A percentile compares a stretch with the other conserved stretches of the same genome.
phyloP scores from a whole-genome alignment of 2,888 invertebrate species.

The Anagyrus pseudococci region DNA sequence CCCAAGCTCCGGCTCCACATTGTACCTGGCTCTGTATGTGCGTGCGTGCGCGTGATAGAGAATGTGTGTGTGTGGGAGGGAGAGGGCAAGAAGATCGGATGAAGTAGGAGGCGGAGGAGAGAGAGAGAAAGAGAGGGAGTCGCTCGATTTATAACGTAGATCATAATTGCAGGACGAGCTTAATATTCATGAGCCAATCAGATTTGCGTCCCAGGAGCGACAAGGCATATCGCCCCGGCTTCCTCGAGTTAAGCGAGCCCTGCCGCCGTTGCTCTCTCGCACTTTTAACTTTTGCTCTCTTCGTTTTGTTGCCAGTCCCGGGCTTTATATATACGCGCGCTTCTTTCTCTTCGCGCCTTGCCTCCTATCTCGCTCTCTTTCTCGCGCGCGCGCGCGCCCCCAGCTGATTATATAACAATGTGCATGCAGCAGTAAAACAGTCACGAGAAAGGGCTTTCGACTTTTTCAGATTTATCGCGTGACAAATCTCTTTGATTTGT shows the following conservation, averaged over 20 bases:
- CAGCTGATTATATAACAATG: neutral
- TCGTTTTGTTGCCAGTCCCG: neutral
- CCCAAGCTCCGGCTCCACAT: too few species aligned
- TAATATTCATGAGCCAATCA: constrained; percentile 63
- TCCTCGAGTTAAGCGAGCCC: constrained; percentile 9
- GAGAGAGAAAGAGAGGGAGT: constrained; percentile 40
- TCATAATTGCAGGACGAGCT: constrained; percentile 61
- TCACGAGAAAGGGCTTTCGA: too few species aligned
- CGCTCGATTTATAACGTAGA: constrained; percentile 61
- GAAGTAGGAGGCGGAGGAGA: constrained; percentile 47
- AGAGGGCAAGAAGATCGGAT: too few species aligned
- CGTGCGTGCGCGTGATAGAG: too few species aligned
- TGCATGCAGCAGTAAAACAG: too few species aligned
- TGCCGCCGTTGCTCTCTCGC: neutral
- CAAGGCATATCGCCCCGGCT: constrained; percentile 41
- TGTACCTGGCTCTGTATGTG: constrained; percentile 13
- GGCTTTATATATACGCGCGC: too few species aligned
- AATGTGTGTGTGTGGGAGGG: too few species aligned
- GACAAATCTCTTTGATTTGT: too few species aligned
- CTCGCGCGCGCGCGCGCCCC: too few species aligned
- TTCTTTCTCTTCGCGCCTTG: constrained; percentile 5
- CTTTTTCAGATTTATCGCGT: too few species aligned
- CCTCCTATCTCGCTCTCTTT: neutral
- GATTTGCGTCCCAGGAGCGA: constrained; percentile 58
- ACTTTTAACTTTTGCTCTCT: neutral